A percentile compares a stretch with the other conserved stretches of the same genome.
These are phyloP conservation scores for Sycophila sp. DNA, from an alignment of 1,140 invertebrate genomes.

Conservation along the genomic window DNA sequence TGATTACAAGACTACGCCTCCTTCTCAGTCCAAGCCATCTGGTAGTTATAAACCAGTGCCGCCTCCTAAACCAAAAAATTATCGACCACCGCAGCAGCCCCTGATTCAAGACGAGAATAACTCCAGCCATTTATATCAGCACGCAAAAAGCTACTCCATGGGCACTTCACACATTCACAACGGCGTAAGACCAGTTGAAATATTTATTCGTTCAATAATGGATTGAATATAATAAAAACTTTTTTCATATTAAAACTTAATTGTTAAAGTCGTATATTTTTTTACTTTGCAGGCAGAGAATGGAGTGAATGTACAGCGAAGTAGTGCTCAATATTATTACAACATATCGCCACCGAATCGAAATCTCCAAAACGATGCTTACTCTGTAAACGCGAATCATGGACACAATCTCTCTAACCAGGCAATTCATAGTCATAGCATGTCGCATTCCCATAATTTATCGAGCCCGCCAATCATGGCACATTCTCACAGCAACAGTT, in stretches of 20 bases:
- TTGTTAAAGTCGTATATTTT: not conserved
- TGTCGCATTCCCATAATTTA: slow-evolving; percentile 67
- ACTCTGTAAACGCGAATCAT: slow-evolving; percentile 63
- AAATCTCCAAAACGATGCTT: slow-evolving; percentile 51
- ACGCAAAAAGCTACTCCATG: slow-evolving; percentile 65
- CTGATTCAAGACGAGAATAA: slow-evolving; percentile 58
- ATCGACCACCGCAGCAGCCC: slow-evolving; percentile 75
- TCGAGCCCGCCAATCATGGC: slow-evolving; percentile 66
- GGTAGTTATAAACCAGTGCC: slow-evolving; percentile 87
- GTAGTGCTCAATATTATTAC: slow-evolving; percentile 70
- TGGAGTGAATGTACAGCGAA: slow-evolving; percentile 51
- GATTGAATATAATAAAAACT: not conserved
- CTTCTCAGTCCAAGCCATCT: slow-evolving; percentile 57
- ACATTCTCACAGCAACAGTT: slow-evolving; percentile 66
- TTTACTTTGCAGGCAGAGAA: slow-evolving; percentile 52
- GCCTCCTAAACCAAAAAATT: slow-evolving; percentile 91
- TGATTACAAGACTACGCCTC: slow-evolving; percentile 59
- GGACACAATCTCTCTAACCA: slow-evolving; percentile 65
- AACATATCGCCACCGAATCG: slow-evolving; percentile 64
- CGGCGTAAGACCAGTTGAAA: slow-evolving; percentile 56
- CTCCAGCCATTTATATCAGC: slow-evolving; percentile 60
- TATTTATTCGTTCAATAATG: not conserved
- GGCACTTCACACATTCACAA: slow-evolving; percentile 65
- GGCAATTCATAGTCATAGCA: slow-evolving; percentile 55
- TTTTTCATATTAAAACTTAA: not conserved